Conservation (phyloP, 2,113 vertebrate genomes). For the Mobula birostris region DNA sequence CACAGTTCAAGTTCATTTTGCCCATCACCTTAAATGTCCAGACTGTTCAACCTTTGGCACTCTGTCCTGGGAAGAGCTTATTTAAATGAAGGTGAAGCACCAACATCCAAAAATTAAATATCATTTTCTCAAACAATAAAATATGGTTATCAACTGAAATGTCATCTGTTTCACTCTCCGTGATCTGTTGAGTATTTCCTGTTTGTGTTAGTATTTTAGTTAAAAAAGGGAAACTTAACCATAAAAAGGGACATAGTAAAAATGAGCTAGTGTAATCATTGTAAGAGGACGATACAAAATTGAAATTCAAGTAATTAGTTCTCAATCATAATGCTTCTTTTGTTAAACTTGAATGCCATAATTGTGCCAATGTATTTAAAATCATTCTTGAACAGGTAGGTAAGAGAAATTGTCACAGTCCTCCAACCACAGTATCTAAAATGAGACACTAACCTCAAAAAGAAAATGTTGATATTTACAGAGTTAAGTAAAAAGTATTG, state of each 20-base stretch:
- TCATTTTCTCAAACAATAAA: neutral
- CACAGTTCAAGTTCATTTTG: too few species aligned
- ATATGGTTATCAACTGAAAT: too few species aligned
- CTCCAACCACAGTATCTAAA: neutral
- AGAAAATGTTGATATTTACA: neutral
- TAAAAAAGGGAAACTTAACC: neutral
- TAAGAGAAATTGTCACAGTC: neutral
- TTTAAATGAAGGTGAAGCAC: neutral
- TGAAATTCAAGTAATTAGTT: neutral
- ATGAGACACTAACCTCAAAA: neutral
- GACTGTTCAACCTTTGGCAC: too few species aligned
- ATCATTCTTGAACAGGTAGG: neutral
- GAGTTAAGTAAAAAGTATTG: neutral
- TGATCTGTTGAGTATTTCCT: too few species aligned
- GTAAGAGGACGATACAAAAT: neutral
- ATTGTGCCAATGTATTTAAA: neutral
- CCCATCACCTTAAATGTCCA: too few species aligned
- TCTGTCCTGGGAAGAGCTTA: neutral
- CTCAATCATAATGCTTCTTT: neutral
- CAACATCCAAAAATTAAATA: neutral
- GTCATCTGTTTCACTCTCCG: too few species aligned
- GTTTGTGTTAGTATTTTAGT: too few species aligned
- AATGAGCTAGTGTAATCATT: too few species aligned
- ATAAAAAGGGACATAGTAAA: neutral
- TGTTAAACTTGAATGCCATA: neutral